Base-by-base conservation (phyloP, 64 coral and sea anemone species). In the Montipora cactus region DNA sequence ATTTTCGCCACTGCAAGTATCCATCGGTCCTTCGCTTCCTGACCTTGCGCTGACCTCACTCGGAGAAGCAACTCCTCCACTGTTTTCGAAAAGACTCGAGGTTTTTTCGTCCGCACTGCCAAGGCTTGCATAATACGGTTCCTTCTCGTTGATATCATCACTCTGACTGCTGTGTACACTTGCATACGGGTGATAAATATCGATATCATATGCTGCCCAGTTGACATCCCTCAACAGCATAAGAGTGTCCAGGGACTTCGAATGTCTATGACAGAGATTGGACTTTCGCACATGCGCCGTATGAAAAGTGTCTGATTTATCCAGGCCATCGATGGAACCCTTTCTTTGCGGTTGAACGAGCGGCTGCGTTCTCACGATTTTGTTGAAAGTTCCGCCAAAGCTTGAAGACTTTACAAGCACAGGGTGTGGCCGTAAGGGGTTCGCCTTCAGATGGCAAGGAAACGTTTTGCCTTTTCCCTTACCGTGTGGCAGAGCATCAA, bases 241-340 rank as follows among this genome's bases (percentile, higher is more conserved):
- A n/a, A 98, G 84, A 15, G 96, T 98, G 70, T 98, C 96, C 47
- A 98, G 84, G 64, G 96, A 98, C 55, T 98, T 98, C 2, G 96
- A 98, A 52, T 94, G 89, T 69, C 96, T 89, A 62, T 95, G 96
- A 51, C 75, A 94, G 15, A 97, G 75, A 9, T 59, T 75, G 8
- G 89, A 80, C 72, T 91, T 94, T 22, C 78, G 84, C 4, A 50
- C 18, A 51, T 86, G 62, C 11, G 64, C 20, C 62, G 66, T 3
- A 71, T 71, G 64, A 50, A 71, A 15, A 23, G 82, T 22, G 11
- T 46, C 82, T 47, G 66, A 86, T 86, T 93, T 88, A 46, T 77
- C 67, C n/a, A 77, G 78, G 23, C 77, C 4, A 61, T 92, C 93
- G 0, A 66, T 16, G 28, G 96, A 98, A 2, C 76, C 57, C 47